Base-by-base conservation (phyloP, 2,797 vertebrate genomes). In the Bufotes viridis region DNA sequence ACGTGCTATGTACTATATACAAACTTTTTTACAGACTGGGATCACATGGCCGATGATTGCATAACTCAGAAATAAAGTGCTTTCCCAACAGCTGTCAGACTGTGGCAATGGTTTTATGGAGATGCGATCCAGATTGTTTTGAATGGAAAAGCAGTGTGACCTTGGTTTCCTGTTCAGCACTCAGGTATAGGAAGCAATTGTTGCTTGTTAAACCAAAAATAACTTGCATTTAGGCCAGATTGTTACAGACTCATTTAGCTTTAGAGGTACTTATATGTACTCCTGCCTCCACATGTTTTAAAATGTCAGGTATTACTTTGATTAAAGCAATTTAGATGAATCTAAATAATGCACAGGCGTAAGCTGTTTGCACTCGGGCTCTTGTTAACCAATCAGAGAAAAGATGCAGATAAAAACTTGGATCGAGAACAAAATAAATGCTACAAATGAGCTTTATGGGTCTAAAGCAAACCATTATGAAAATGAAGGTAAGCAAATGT, bases 131-230 rank as follows among this genome's bases (percentile, higher is more conserved):
- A 91, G 90, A 75, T 53, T 72, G 84, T 90, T 91, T 86, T 53
- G 81, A 91, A 90, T 87, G 90, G 91, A 90, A 91, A 88, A 91
- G 87, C 87, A 90, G 0, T 87, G 90, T 82, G 92, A 91, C 90
- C 90, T 92, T 87, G 85, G 88, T 86, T 91, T 89, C 89, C 90
- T 92, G 89, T 85, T 85, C 88, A 87, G 90, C 90, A 90, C 88
- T 84, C 90, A 91, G 91, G 90, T 93, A 90, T 87, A 82, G 11
- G 87, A 86, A 91, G 85, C 88, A 87, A 89, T 89, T 89, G 88
- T 89, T 87, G 85, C 88, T 89, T 84, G 88, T 89, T 89, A 89
- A 89, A 89, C 88, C 81, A 89, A 89, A 89, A 89, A 89, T 89
- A 89, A 87, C 85, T 89, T 70, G 80, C 34, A 24, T 89, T 89